Conservation (phyloP, 2,113 vertebrate species). For the Strix uralensis region DNA sequence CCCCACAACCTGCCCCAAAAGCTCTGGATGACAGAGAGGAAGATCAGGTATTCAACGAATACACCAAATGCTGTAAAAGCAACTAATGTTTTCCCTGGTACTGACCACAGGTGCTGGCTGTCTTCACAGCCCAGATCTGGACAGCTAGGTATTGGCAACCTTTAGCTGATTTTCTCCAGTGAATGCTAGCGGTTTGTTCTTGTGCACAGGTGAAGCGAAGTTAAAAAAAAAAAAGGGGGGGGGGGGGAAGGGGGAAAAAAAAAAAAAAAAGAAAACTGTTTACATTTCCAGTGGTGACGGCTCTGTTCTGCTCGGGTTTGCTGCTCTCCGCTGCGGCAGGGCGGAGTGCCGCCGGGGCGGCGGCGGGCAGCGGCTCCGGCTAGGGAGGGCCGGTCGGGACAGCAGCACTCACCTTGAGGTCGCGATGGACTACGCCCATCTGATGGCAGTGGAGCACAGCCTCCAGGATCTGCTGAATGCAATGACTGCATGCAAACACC, state of each 20-base stretch:
- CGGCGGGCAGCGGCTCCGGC: background rate
- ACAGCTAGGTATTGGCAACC: background rate
- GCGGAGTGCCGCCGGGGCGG: background rate
- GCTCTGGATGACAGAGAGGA: background rate
- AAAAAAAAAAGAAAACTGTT: background rate
- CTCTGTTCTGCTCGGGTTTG: background rate
- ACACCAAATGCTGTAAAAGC: background rate
- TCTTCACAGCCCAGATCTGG: background rate
- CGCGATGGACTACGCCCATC: slow-evolving; percentile 97
- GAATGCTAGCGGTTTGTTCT: background rate
- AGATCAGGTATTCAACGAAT: rapidly evolving
- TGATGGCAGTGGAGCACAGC: slow-evolving; percentile 98
- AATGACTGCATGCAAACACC: slow-evolving; percentile 99
- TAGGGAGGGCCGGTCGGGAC: background rate
- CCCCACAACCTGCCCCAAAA: background rate
- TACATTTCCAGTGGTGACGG: background rate
- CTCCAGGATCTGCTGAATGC: slow-evolving; percentile 99
- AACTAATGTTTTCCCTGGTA: background rate
- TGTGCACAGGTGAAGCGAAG: background rate
- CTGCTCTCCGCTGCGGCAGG: background rate
- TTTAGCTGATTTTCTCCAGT: background rate
- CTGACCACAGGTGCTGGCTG: background rate
- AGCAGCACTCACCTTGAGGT: slow-evolving; percentile 92
- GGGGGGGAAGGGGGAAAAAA: no score
- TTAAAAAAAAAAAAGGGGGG: background rate